Conservation (phyloP, 2,888 invertebrate species). For the Subacronicta megacephala region DNA sequence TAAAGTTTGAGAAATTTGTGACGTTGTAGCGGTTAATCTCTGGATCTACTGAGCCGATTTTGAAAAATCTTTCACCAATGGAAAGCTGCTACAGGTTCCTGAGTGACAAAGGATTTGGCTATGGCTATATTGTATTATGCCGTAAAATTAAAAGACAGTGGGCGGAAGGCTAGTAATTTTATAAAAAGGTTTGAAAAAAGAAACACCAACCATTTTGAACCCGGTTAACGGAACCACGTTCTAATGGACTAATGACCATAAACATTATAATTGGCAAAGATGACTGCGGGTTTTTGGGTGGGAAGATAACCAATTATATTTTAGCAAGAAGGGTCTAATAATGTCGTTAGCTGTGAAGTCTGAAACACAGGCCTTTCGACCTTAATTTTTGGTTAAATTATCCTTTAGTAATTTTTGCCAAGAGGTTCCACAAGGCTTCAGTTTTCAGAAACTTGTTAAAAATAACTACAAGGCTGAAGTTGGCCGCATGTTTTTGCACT, state of each 20-base stretch:
- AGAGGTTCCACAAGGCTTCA: background rate
- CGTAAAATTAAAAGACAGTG: too few relatives aligned
- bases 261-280: conserved; percentile 28
- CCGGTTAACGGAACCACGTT: conserved; percentile 4
- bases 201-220: conserved; percentile 1
- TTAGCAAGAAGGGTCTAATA: conserved; percentile 24
- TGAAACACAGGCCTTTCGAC: background rate
- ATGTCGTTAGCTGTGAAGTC: conserved; percentile 36
- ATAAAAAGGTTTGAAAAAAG: too few relatives aligned
- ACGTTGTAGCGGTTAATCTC: too few relatives aligned
- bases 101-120: too few relatives aligned
- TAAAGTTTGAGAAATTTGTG: too few relatives aligned
- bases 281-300: conserved; percentile 25
- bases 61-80: too few relatives aligned
- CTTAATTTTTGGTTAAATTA: background rate
- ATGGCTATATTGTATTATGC: too few relatives aligned
- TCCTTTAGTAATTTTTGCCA: background rate
- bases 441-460: background rate
- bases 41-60: too few relatives aligned
- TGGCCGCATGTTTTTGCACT: too few relatives aligned
- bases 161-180: too few relatives aligned
- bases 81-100: too few relatives aligned
- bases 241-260: conserved; percentile 15
- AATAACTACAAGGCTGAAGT: too few relatives aligned
- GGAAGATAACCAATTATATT: conserved; percentile 36